Conservation (phyloP, 2,888 invertebrate species). For the Drosophila cracens region DNA sequence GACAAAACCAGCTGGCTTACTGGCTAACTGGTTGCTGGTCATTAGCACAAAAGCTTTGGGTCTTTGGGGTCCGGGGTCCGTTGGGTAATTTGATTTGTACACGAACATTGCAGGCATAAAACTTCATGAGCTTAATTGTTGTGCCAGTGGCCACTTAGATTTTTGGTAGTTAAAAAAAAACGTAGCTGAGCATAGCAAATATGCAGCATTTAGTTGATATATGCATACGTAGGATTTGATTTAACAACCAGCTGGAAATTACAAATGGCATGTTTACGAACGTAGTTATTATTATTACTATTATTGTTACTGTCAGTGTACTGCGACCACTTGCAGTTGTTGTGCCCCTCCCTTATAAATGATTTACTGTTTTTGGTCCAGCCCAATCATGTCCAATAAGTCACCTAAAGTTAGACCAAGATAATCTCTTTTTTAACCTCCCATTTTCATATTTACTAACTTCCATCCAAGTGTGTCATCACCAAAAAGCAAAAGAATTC, state of each 20-base stretch:
- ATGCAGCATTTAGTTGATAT: not conserved
- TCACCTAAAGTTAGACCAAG: not conserved
- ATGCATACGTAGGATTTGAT: not conserved
- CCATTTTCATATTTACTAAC: not conserved
- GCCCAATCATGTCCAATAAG: not conserved
- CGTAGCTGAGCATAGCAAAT: not conserved
- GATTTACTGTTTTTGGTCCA: not conserved
- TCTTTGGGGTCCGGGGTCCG: conserved; percentile 27
- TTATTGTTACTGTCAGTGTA: not conserved
- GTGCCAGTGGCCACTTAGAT: conserved; percentile 18
- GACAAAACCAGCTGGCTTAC: conserved; percentile 35
- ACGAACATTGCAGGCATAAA: conserved; percentile 49
- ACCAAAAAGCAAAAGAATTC: not conserved
- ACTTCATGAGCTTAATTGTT: conserved; percentile 44
- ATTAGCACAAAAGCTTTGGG: conserved; percentile 40
- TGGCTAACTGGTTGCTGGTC: conserved; percentile 42
- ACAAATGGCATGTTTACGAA: not conserved
- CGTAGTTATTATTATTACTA: not conserved
- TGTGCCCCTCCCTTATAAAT: not conserved
- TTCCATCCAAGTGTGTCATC: not conserved
- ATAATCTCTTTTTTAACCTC: not conserved
- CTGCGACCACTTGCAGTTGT: not conserved
- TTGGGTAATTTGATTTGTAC: conserved; percentile 66
- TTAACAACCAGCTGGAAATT: not conserved
- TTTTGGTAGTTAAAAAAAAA: not conserved